These are phyloP conservation scores for Chaenogobius annularis DNA, from an alignment of 2,113 vertebrate species.

Conservation along the genomic window DNA sequence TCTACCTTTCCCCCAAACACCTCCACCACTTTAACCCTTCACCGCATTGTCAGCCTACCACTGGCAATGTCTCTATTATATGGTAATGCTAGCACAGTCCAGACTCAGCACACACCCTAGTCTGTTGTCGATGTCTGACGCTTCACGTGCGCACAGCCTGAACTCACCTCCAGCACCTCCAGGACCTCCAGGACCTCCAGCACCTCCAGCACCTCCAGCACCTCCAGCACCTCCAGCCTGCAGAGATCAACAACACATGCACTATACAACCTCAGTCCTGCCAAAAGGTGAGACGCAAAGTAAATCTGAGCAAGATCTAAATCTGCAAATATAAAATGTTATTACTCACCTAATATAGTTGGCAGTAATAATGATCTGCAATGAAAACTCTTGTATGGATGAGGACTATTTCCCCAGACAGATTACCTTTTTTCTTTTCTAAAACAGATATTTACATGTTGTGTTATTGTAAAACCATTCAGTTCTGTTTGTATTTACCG, in stretches of 20 bases:
- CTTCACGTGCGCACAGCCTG: neutral
- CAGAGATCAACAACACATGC: neutral
- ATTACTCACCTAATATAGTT: neutral
- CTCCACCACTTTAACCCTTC: conserved; percentile 10
- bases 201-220: no score
- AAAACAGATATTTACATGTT: neutral
- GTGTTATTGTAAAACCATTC: neutral
- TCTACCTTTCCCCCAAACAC: conserved; percentile 22
- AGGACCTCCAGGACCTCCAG: neutral
- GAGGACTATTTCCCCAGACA: no score
- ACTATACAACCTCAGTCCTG: neutral
- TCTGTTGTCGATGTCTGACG: conserved; percentile 12
- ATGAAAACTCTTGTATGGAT: neutral
- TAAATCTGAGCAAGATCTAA: neutral
- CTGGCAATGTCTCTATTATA: conserved; percentile 17
- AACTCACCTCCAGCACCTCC: neutral
- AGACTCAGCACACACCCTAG: conserved; percentile 18
- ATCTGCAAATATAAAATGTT: neutral
- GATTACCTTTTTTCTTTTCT: no score
- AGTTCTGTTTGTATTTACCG: neutral
- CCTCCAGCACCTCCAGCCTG: neutral
- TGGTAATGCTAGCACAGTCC: conserved; percentile 11
- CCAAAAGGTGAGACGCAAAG: neutral
- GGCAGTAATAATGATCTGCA: neutral
- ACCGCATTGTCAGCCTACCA: neutral